Base-by-base conservation (phyloP, 2,888 invertebrate genomes). In the Corbicula japonica region DNA sequence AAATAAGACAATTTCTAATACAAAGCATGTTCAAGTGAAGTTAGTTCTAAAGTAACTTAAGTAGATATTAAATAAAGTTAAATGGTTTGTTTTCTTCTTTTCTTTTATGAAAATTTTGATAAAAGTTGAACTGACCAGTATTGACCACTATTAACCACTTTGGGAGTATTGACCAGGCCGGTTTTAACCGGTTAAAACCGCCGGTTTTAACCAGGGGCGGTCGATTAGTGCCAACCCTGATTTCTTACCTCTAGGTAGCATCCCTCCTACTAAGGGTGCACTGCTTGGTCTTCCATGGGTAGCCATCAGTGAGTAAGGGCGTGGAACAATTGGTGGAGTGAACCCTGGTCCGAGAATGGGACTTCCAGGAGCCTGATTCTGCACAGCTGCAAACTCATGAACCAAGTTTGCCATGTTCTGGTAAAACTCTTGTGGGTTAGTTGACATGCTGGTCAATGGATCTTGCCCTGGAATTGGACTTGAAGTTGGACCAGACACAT, bases 231-330 rank as follows among this genome's bases (percentile, higher is more conserved):
- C n/a, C n/a, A n/a, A n/a, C n/a, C n/a, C n/a, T n/a, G n/a, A n/a
- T n/a, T n/a, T n/a, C n/a, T 82, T 72, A 92, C 93, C 92, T 90
- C 89, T 91, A 10, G 89, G 89, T 8, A 92, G 85, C 44, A 83
- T 66, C n/a, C 87, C 87, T 54, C 88, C 90, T 23, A 91, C 85
- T 15, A 90, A 90, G 50, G 92, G 91, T 61, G 92, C 92, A 88
- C 91, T 92, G 74, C 86, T 90, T 21, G 92, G 92, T 65, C 91
- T 83, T 35, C 89, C 91, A 66, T 79, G 85, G 28, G 86, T 85
- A 30, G 87, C 82, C 68, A 91, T 73, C 30, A 89, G 90, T 30
- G 90, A 90, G 71, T 86, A 90, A 41, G 87, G 83, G 30, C 91
- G 71, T 52, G 79, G 86, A 48, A 85, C 83, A 61, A 80, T 79